Evolutionary conservation across 2,888 invertebrate genomes (phyloP).

Genomic region (Apamea sordens): DNA sequence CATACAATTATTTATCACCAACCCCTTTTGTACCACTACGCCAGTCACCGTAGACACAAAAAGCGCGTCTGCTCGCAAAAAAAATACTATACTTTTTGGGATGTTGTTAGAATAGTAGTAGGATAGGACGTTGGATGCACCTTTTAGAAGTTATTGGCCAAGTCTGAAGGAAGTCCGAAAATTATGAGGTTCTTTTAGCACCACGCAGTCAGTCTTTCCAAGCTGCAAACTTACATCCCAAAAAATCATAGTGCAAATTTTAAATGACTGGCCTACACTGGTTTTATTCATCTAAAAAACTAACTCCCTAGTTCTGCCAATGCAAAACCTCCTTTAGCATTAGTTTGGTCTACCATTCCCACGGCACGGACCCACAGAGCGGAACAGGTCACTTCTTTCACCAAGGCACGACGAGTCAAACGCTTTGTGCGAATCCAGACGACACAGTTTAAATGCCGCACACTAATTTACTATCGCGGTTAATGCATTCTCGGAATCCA

Average conservation of each 20-base stretch:
- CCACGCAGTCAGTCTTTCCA: background rate
- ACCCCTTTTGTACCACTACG: background rate
- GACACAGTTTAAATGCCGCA: slow-evolving; percentile 72
- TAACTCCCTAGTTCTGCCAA: background rate
- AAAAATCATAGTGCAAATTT: background rate
- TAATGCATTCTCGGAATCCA: slow-evolving; percentile 73
- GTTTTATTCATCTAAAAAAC: background rate
- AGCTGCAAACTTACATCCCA: background rate
- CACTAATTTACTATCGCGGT: slow-evolving; percentile 76
- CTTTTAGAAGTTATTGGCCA: background rate
- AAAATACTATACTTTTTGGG: background rate
- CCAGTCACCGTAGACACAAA: background rate
- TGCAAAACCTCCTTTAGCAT: slow-evolving; percentile 46
- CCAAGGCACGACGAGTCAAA: slow-evolving; percentile 62
- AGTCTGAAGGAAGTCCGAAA: background rate
- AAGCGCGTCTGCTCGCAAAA: background rate
- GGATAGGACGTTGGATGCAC: background rate
- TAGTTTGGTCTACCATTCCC: slow-evolving; percentile 71
- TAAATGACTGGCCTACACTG: background rate
- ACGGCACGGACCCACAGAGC: slow-evolving; percentile 75
- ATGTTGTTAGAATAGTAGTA: no score
- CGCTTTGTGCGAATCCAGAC: slow-evolving; percentile 72
- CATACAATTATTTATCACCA: background rate
- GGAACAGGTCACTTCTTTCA: slow-evolving; percentile 77
- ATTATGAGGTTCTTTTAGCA: background rate